phyloP scores from a whole-genome alignment of 2,888 invertebrate species.

The Cryptosula pallasiana region DNA sequence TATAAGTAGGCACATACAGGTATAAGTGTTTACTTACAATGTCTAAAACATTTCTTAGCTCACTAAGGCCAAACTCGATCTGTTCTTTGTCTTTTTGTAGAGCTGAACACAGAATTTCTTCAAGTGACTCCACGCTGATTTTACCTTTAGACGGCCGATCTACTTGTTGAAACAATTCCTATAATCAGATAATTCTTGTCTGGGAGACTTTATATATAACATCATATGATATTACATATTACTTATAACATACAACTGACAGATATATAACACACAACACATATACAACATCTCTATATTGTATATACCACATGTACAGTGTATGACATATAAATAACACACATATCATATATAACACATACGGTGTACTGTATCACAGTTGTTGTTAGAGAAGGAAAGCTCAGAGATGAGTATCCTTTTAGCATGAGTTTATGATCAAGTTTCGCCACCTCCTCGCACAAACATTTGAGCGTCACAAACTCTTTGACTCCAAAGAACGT shows the following conservation, averaged over 20 bases:
- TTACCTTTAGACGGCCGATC: neutral
- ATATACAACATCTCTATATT: too few relatives aligned
- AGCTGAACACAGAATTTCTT: conserved; percentile 2
- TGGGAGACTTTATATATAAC: neutral
- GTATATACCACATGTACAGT: too few relatives aligned
- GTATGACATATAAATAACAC: too few relatives aligned
- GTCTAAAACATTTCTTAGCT: neutral
- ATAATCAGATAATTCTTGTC: neutral
- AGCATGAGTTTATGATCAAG: neutral
- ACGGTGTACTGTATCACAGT: conserved; percentile 8
- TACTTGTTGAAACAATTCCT: conserved; percentile 19
- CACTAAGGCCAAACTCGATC: conserved; percentile 2
- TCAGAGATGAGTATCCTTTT: neutral
- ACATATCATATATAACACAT: neutral
- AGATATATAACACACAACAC: too few relatives aligned
- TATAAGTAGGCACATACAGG: neutral
- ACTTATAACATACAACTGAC: too few relatives aligned
- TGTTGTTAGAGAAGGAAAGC: neutral
- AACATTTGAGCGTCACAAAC: conserved; percentile 8
- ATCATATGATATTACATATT: too few relatives aligned
- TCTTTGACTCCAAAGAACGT: conserved; percentile 22
- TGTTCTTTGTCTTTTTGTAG: neutral
- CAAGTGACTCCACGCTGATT: neutral
- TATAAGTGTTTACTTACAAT: neutral
- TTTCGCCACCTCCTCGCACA: conserved; percentile 14